A percentile compares a stretch with the other conserved stretches of the same genome.
phyloP scores from a whole-genome alignment of 2,888 invertebrate genomes.

The Lasioglossum malachurum region DNA sequence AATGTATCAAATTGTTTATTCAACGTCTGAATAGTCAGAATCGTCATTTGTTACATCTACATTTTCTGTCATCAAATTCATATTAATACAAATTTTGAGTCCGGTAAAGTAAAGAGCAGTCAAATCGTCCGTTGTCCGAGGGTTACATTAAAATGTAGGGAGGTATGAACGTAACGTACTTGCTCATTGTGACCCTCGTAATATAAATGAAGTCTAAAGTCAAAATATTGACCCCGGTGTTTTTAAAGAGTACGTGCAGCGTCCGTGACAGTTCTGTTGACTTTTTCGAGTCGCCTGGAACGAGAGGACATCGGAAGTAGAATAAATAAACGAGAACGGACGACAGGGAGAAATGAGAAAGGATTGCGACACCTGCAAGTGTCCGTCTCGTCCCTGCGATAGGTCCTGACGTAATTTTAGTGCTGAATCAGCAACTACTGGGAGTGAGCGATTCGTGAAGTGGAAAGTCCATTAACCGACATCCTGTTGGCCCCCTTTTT shows the following conservation, averaged over 20 bases:
- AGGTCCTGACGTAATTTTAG: slow-evolving; percentile 65
- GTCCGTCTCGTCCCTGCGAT: slow-evolving; percentile 20
- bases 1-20: no score
- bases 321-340: slow-evolving; percentile 26
- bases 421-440: slow-evolving; percentile 75
- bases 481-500: slow-evolving; percentile 58
- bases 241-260: neutral
- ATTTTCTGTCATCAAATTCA: no score
- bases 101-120: no score
- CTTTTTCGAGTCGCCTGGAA: no score
- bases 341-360: slow-evolving; percentile 29
- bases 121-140: no score
- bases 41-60: no score
- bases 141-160: neutral
- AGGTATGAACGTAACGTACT: neutral
- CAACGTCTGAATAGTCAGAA: no score
- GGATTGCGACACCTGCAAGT: slow-evolving; percentile 39
- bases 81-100: no score
- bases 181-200: neutral
- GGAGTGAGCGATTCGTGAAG: slow-evolving; percentile 63
- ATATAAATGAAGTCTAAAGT: neutral
- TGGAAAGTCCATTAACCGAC: slow-evolving; percentile 74
- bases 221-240: neutral
- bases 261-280: neutral
- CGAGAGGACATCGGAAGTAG: neutral